phyloP scores from a whole-genome alignment of 2,797 vertebrate genomes.

The Macrochelys suwanniensis region DNA sequence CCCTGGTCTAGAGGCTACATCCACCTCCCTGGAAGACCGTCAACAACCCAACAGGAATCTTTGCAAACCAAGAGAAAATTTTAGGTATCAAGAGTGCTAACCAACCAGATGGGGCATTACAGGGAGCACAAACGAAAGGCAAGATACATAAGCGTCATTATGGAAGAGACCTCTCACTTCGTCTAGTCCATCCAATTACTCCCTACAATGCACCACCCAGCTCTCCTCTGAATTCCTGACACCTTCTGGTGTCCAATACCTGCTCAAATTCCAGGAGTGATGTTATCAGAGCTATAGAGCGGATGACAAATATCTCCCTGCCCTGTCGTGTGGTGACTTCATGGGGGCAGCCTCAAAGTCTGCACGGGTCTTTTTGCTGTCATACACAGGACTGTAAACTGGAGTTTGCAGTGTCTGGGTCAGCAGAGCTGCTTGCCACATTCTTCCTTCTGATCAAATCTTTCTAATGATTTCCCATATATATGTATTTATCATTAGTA shows the following conservation, averaged over 20 bases:
- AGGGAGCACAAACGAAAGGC: neutral
- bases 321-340: neutral
- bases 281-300: neutral
- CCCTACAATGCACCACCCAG: neutral
- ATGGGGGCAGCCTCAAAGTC: neutral
- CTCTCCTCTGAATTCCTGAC: neutral
- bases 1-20: neutral
- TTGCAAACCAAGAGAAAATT: neutral
- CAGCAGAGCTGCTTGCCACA: too few relatives aligned
- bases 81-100: neutral
- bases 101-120: neutral
- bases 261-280: neutral
- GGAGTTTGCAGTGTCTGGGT: too few relatives aligned
- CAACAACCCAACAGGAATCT: neutral
- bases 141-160: too few relatives aligned
- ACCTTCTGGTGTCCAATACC: rapidly evolving
- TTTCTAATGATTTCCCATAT: neutral
- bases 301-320: neutral
- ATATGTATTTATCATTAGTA: neutral
- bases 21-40: neutral
- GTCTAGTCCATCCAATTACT: neutral
- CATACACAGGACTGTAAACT: too few relatives aligned
- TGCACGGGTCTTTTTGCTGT: neutral
- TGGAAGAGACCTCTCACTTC: neutral
- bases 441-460: neutral